Evolutionary conservation across 1,140 invertebrate genomes (phyloP).

Genomic region (Bombus confusus): DNA sequence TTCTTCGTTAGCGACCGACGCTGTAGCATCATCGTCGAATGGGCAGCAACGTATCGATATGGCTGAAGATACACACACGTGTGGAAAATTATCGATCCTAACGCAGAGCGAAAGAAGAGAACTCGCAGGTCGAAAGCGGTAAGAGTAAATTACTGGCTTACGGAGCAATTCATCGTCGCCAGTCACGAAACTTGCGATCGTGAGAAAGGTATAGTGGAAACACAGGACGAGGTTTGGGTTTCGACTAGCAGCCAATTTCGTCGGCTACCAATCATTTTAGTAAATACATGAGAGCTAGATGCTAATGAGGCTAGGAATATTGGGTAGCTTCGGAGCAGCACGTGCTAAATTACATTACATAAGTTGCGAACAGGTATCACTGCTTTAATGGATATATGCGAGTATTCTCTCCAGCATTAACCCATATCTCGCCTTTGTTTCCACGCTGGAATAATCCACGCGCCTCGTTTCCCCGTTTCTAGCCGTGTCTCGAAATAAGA

Average conservation of each 20-base stretch:
- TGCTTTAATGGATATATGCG: conserved; percentile 15
- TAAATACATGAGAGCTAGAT: conserved; percentile 55
- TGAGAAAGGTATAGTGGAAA: not conserved
- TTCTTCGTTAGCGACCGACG: no score
- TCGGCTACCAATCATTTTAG: conserved; percentile 49
- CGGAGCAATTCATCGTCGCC: conserved; percentile 40
- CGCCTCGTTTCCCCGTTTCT: not conserved
- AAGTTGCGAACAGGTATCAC: conserved; percentile 18
- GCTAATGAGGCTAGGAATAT: conserved; percentile 55
- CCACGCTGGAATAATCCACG: not conserved
- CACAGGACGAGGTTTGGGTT: not conserved
- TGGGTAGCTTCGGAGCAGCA: not conserved
- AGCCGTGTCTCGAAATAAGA: not conserved
- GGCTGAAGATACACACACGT: no score
- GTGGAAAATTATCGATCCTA: not conserved
- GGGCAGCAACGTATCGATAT: not conserved
- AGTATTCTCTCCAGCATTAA: conserved; percentile 6
- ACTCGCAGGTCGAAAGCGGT: not conserved
- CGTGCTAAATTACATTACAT: conserved; percentile 15
- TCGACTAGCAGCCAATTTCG: conserved; percentile 33
- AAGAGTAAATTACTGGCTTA: conserved; percentile 23
- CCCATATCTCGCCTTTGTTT: not conserved
- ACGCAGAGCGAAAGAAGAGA: not conserved
- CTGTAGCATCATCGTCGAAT: no score
- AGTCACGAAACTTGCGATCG: conserved; percentile 31